Conservation (phyloP, 2,797 vertebrate species). For the Halcyon smyrnensis region DNA sequence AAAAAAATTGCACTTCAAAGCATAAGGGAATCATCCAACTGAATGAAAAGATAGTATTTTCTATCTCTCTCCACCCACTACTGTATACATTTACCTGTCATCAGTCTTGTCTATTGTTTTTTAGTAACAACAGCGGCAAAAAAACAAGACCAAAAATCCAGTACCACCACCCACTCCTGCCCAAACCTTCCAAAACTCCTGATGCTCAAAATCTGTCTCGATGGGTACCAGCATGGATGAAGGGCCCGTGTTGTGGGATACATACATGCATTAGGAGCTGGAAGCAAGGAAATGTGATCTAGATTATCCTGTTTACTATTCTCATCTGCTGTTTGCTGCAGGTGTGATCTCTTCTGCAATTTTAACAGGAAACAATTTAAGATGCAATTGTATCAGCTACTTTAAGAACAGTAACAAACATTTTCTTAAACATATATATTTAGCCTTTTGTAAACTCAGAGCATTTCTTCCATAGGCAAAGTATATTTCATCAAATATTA, state of each 20-base stretch:
- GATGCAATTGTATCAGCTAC: not conserved
- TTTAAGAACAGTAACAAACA: not conserved
- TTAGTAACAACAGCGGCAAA: not conserved
- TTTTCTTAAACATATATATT: not conserved
- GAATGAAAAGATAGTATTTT: not conserved
- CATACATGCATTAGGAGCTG: not conserved
- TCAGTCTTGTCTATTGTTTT: not conserved
- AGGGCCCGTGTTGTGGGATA: not conserved
- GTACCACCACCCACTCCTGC: too few species aligned
- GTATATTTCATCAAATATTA: constrained; percentile 39
- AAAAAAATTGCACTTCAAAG: not conserved
- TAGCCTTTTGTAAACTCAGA: constrained; percentile 7
- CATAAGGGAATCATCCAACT: not conserved
- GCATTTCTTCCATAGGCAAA: constrained; percentile 29
- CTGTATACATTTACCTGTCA: not conserved
- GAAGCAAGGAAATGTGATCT: not conserved
- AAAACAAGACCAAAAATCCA: too few species aligned
- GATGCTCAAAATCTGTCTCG: not conserved
- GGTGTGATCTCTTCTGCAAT: not conserved
- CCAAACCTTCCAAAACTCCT: not conserved
- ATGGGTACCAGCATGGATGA: not conserved
- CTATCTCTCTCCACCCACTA: rapidly evolving
- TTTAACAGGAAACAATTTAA: not conserved
- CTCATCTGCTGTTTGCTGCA: not conserved
- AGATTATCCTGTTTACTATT: not conserved